Evolutionary conservation across 2,113 vertebrate species (phyloP).

Genomic region (Heterocephalus glaber): DNA sequence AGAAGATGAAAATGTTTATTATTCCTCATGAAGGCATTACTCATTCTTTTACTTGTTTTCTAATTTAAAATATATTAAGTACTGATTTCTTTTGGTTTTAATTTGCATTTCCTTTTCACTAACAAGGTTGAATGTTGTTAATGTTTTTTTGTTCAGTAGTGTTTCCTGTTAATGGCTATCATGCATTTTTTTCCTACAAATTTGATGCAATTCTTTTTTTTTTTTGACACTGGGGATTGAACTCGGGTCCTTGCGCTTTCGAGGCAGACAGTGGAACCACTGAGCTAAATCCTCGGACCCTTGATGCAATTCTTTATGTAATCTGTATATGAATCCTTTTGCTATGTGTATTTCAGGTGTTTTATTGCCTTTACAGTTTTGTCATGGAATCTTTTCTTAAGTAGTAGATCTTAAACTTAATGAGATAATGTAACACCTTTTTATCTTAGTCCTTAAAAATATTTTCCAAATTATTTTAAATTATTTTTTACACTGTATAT

Average conservation of each 20-base stretch:
- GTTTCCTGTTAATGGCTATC: background rate
- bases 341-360: background rate
- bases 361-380: background rate
- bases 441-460: background rate
- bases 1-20: slow-evolving; percentile 7
- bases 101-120: background rate
- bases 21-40: background rate
- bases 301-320: background rate
- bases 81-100: background rate
- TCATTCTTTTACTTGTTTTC: background rate
- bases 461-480: background rate
- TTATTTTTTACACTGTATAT: background rate
- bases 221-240: too few species aligned
- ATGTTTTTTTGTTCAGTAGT: background rate
- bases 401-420: background rate
- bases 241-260: too few species aligned
- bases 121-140: background rate
- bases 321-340: background rate
- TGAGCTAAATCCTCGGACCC: too few species aligned
- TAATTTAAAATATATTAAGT: slow-evolving; percentile 22
- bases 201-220: background rate
- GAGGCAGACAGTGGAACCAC: too few species aligned
- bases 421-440: background rate
- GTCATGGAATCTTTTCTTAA: background rate
- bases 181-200: background rate